phyloP scores from a whole-genome alignment of 1,140 invertebrate genomes.

The Semibalanus balanoides region DNA sequence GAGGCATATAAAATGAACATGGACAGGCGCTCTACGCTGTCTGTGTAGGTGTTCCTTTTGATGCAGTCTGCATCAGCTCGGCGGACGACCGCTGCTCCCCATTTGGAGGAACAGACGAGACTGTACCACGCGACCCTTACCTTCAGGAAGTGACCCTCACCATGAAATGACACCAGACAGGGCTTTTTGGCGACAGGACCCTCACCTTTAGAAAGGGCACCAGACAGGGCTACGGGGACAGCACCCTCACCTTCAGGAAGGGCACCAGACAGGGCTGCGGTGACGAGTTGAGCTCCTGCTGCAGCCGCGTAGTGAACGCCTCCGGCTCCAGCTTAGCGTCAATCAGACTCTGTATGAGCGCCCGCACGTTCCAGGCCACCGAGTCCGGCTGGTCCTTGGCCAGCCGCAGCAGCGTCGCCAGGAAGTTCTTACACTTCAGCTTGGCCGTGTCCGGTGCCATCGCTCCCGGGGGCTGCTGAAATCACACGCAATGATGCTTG shows the following conservation, averaged over 20 bases:
- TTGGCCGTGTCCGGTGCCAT: slow-evolving; percentile 69
- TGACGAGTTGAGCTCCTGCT: slow-evolving; percentile 85
- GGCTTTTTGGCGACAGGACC: slow-evolving; percentile 14
- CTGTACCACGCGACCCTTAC: too few species aligned
- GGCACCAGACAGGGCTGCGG: slow-evolving; percentile 94
- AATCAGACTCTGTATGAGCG: slow-evolving; percentile 89
- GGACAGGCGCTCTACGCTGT: too few species aligned
- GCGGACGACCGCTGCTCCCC: too few species aligned
- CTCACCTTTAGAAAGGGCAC: slow-evolving; percentile 88
- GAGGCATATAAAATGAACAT: too few species aligned
- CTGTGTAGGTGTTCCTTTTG: too few species aligned
- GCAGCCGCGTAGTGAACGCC: slow-evolving; percentile 86
- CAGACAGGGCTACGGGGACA: slow-evolving; percentile 10
- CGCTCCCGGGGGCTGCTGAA: slow-evolving; percentile 18
- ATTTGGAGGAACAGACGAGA: too few species aligned
- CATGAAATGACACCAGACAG: too few species aligned
- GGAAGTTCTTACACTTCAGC: slow-evolving; percentile 96
- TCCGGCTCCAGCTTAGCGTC: slow-evolving; percentile 91
- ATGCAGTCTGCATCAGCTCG: too few species aligned
- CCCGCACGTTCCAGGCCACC: slow-evolving; percentile 83
- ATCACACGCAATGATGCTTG: background rate
- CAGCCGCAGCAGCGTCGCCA: slow-evolving; percentile 86
- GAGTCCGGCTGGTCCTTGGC: slow-evolving; percentile 85
- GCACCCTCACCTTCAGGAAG: slow-evolving; percentile 65
- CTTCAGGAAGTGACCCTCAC: too few species aligned